A percentile compares a stretch with the other conserved stretches of the same genome.
phyloP scores from a whole-genome alignment of 1,140 invertebrate species.

The Popillia japonica region DNA sequence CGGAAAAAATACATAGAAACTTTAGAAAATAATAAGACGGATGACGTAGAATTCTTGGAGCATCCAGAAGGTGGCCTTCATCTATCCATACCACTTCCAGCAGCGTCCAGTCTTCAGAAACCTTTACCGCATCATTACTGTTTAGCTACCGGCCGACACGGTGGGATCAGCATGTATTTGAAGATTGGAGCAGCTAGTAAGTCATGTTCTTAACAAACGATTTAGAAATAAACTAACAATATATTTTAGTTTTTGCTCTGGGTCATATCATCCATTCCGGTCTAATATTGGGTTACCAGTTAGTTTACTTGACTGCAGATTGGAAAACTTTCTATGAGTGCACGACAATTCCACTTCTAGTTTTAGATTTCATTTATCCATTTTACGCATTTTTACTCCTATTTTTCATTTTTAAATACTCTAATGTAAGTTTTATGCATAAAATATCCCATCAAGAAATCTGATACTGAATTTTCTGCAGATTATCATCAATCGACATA shows the following conservation, averaged over 20 bases:
- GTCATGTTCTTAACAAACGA: too few species aligned
- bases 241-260: constrained; percentile 73
- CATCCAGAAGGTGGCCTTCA: constrained; percentile 59
- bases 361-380: constrained; percentile 70
- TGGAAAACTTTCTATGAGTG: constrained; percentile 61
- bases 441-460: not conserved
- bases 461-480: constrained; percentile 52
- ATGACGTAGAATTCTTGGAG: constrained; percentile 48
- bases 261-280: constrained; percentile 76
- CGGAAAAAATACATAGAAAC: constrained; percentile 63
- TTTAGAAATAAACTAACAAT: too few species aligned
- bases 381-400: constrained; percentile 75
- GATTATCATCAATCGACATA: constrained; percentile 70
- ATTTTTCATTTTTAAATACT: constrained; percentile 81
- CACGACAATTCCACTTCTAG: constrained; percentile 62
- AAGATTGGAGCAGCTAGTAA: constrained; percentile 77
- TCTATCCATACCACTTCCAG: constrained; percentile 56
- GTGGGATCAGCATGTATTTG: constrained; percentile 73
- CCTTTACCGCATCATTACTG: constrained; percentile 65
- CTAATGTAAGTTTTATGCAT: constrained; percentile 69
- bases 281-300: constrained; percentile 70
- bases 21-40: constrained; percentile 52
- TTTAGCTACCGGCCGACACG: constrained; percentile 71
- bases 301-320: constrained; percentile 65
- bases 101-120: constrained; percentile 54